Evolutionary conservation across 2,113 vertebrate species (phyloP), one percentile per base, ranked within the genome.

Genomic region (Ifrita kowaldi): DNA sequence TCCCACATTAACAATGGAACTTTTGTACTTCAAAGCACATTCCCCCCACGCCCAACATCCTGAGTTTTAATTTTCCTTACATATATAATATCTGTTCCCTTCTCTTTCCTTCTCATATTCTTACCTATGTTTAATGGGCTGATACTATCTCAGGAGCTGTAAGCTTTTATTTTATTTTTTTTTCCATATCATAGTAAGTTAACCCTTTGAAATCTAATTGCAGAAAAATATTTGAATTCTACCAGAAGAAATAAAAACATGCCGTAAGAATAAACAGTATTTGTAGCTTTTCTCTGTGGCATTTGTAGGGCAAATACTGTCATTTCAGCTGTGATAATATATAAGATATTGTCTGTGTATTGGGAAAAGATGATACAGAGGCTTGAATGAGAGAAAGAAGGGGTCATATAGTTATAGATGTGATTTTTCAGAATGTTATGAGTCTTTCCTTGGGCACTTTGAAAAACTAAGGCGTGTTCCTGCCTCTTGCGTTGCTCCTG

Each of bases 11-110:
- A 98, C 98, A 98, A 98, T 98, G 93, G 94, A 87, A 97, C 98
- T 97, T 98, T 98, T 98, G 97, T 98, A 98, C 97, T 97, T 98
- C 97, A 98, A 97, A 98, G 97, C 77, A 95, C 96, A 97, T 97
- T 97, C 65, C 82, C 95, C 91, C 95, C 96, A 95, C 86, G 41
- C 97, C 93, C 95, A 97, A 95, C 95, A 97, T 95, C 97, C 96
- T 93, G 91, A 97, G 98, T 98, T 97, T 98, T 98, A 96, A 98
- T 98, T 98, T 98, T 98, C 95, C 79, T 97, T 97, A 97, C 96
- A 96, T 97, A 95, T 96, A 96, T 97, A 98, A 97, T 98, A 98
- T 97, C 96, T 97, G 53, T 90, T 97, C 88, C 73, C 65, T 97
- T 97, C 91, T 97, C 87, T 95, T 89, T 97, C 87, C 90, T 91